A percentile compares a stretch with the other conserved stretches of the same genome.
These are phyloP conservation scores for Lucilia cuprina DNA, from an alignment of 1,140 invertebrate species.

Conservation along the genomic window DNA sequence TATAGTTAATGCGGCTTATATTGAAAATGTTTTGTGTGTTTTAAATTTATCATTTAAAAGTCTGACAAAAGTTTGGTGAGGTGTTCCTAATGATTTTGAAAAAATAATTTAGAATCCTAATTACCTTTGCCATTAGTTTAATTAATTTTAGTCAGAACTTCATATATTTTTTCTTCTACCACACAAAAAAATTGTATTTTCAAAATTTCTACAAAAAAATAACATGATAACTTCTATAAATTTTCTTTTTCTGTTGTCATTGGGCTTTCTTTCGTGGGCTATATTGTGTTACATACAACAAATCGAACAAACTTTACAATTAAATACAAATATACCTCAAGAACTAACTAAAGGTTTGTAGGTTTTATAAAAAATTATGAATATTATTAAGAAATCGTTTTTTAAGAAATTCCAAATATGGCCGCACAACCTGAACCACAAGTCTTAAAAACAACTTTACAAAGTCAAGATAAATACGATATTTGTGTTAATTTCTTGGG, in stretches of 20 bases:
- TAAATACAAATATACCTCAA: neutral
- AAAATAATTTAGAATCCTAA: too few relatives aligned
- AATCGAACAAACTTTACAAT: neutral
- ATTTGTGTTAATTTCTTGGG: constrained; percentile 2
- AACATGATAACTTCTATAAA: neutral
- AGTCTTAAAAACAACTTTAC: neutral
- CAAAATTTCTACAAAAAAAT: neutral
- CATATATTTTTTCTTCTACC: neutral
- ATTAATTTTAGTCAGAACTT: neutral
- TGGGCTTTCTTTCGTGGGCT: constrained; percentile 10
- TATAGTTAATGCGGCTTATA: neutral
- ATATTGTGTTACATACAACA: constrained; percentile 14
- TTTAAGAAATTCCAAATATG: neutral
- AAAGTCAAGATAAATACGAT: neutral
- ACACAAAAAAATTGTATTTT: neutral
- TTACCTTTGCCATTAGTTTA: neutral
- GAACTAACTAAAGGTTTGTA: neutral
- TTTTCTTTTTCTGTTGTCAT: constrained; percentile 17
- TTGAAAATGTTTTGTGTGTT: too few relatives aligned
- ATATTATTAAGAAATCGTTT: neutral
- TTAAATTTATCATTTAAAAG: too few relatives aligned
- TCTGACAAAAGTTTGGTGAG: too few relatives aligned
- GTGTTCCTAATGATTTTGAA: too few relatives aligned
- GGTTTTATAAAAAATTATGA: neutral
- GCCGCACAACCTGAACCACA: too few relatives aligned